Evolutionary conservation across 2,797 vertebrate genomes (phyloP).

Genomic region (Yasuhikotakia modesta): DNA sequence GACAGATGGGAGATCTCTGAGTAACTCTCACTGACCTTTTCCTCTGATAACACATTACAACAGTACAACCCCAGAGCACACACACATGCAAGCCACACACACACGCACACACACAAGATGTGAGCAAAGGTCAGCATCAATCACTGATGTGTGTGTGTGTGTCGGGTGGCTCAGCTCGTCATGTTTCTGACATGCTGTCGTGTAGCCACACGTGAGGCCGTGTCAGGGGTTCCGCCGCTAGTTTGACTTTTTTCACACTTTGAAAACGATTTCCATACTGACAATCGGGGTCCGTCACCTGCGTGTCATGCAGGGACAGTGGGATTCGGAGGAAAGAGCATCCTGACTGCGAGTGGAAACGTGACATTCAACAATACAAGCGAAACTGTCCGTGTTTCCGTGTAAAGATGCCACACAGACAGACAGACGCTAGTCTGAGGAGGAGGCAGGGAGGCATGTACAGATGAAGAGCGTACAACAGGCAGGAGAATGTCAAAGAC

Average conservation of each 20-base stretch:
- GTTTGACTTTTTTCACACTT: slow-evolving; percentile 40
- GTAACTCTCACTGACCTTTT: slow-evolving; percentile 76
- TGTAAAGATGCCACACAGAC: slow-evolving; percentile 28
- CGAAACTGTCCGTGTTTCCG: slow-evolving; percentile 42
- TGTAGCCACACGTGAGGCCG: slow-evolving; percentile 35
- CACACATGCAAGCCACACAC: slow-evolving; percentile 52
- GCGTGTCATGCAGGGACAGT: not conserved
- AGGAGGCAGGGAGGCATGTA: slow-evolving; percentile 9
- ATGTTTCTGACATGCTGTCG: slow-evolving; percentile 49
- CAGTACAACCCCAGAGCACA: slow-evolving; percentile 71
- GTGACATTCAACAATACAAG: slow-evolving; percentile 51
- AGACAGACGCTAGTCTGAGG: slow-evolving; percentile 24
- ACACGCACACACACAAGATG: slow-evolving; percentile 31
- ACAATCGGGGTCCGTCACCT: slow-evolving; percentile 38
- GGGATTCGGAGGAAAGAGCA: slow-evolving; percentile 23
- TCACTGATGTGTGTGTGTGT: slow-evolving; percentile 9
- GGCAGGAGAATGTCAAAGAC: slow-evolving; percentile 34
- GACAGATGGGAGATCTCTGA: slow-evolving; percentile 69
- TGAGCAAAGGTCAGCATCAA: slow-evolving; percentile 57
- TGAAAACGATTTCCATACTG: slow-evolving; percentile 42
- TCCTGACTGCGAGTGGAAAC: slow-evolving; percentile 38
- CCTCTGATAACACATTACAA: slow-evolving; percentile 79
- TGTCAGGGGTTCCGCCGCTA: slow-evolving; percentile 26
- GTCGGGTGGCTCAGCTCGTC: not conserved
- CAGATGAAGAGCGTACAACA: slow-evolving; percentile 20